Base-by-base conservation (phyloP, 2,113 vertebrate species). In the Limnothrissa miodon region DNA sequence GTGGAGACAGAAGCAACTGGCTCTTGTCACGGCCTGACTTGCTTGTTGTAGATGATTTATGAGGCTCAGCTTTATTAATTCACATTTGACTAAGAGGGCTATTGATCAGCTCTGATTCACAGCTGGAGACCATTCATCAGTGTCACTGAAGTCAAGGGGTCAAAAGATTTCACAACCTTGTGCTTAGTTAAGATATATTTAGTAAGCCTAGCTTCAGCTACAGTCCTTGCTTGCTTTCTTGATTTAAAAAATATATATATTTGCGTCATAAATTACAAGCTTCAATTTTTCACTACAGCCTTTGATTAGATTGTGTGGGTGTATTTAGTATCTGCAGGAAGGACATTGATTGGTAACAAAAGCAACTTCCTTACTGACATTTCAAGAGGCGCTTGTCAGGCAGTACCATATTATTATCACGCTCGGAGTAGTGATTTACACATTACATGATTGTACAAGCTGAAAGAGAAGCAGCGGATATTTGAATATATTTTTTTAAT, bases 1-100 rank as follows among this genome's bases (percentile, higher is more conserved):
- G 66, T 19, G 3, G 82, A 78, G 45, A 56, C 81, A 25, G 25
- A 62, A 36, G 25, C 78, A 48, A 74, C 17, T 25, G 82, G 82
- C 79, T 42, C 44, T 29, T 0, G 25, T 56, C 48, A 56, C 46
- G 25, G 74, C 78, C 78, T 46, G 33, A 79, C 51, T 83, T 83
- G 78, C 44, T 56, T 56, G 51, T 21, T 21, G 56, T 11, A 62
- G 59, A 29, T 62, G 59, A 62, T 62, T 29, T 9, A 62, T 62
- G 59, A 29, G 7, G n/a, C 5, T 62, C n/a, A 10, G 59, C n/a
- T 62, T 8, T 62, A 62, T 62, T 29, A 62, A 62, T 62, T 29
- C n/a, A 29, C 59, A 29, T 25, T 29, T 62, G 59, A 62, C 25
- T 29, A 62, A 62, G 4, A 62, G 59, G 59, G 6, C 8, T 29